Conservation (phyloP, 2,888 invertebrate species). For the Ormia ochracea region DNA sequence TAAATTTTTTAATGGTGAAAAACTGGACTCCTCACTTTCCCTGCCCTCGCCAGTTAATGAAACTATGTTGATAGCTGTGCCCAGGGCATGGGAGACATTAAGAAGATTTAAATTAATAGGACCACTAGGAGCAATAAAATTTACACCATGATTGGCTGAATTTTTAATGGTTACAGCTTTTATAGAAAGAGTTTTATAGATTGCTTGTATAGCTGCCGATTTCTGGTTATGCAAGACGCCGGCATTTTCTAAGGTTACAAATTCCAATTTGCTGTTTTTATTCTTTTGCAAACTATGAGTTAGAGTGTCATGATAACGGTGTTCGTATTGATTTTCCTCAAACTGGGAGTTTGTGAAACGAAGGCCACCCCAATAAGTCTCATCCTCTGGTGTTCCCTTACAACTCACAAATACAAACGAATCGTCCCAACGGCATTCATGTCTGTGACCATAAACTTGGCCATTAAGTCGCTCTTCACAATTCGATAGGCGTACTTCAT, state of each 20-base stretch:
- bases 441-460: conserved; percentile 89
- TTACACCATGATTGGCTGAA: conserved; percentile 94
- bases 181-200: conserved; percentile 89
- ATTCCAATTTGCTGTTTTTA: conserved; percentile 87
- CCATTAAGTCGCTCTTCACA: conserved; percentile 93
- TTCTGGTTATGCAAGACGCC: conserved; percentile 97
- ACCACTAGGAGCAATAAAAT: conserved; percentile 91
- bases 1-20: conserved; percentile 87
- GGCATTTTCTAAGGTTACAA: conserved; percentile 91
- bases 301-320: conserved; percentile 87
- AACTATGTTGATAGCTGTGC: conserved; percentile 92
- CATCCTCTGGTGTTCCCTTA: conserved; percentile 80
- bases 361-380: conserved; percentile 96
- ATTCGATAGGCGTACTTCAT: conserved; percentile 86
- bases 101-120: conserved; percentile 87
- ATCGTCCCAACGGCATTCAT: conserved; percentile 92
- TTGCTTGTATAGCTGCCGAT: conserved; percentile 92
- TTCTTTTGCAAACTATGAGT: conserved; percentile 84
- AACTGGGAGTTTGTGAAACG: conserved; percentile 93
- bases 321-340: conserved; percentile 89
- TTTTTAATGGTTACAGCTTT: conserved; percentile 88
- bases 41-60: conserved; percentile 95
- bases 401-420: conserved; percentile 96
- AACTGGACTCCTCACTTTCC: conserved; percentile 91
- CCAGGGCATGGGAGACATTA: conserved; percentile 87